Base-by-base conservation (phyloP, 2,888 invertebrate species). In the Trypoxylon attenuatum region DNA sequence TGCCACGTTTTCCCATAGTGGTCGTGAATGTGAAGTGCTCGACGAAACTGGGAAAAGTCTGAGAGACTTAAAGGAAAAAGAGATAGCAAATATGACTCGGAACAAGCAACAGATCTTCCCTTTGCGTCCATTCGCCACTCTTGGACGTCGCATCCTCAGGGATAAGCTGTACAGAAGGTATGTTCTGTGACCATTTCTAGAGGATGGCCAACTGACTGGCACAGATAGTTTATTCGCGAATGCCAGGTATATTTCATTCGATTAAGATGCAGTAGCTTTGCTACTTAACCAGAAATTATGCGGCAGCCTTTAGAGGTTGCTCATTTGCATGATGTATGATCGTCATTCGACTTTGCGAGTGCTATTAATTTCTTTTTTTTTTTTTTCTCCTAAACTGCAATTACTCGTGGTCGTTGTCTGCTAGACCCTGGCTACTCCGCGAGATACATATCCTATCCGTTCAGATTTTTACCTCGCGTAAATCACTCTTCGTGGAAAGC, bases 131-230 rank as follows among this genome's bases (percentile, higher is more conserved):
- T 89, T 90, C 78, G 89, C 89, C 59, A 89, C 89, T 6, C 81
- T 90, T 65, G 89, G 89, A 77, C 86, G 88, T 60, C 87, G 89
- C 66, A 88, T 90, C 73, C 81, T 88, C 72, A 85, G 89, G 77
- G 88, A 88, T 83, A 88, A 89, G 79, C 87, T 89, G 73, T 83
- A 88, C 67, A 89, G 88, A 88, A 89, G 89, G 89, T 89, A 89
- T 42, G 76, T 75, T 10, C 13, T 10, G 33, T 6, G 33, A 13
- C 5, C 33, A n/a, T n/a, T n/a, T n/a, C n/a, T n/a, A n/a, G n/a
- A 33, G 5, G 13, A 10, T 10, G n/a, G 8, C 33, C 33, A 13
- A 1, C 4, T 5, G 1, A 27, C 33, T 33, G n/a, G 33, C n/a
- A 33, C 33, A 33, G 33, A 33, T 33, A 10, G 13, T 33, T 33